phyloP scores from a whole-genome alignment of 1,140 invertebrate species.

The Penaeus indicus region DNA sequence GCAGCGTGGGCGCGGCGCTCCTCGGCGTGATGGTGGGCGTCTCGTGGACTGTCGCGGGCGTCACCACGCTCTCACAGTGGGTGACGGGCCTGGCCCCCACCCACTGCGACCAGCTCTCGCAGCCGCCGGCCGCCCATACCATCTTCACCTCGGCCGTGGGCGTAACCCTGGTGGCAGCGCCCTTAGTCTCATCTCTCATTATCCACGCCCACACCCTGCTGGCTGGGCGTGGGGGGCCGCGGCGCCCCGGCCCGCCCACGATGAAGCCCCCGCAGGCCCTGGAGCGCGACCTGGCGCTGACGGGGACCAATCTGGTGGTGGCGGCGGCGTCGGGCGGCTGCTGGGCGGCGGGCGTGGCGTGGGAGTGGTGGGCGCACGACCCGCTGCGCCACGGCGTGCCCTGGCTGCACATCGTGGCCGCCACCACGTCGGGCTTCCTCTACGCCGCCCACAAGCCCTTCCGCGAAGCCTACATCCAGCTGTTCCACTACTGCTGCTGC shows the following conservation, averaged over 20 bases:
- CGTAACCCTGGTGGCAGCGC: constrained; percentile 71
- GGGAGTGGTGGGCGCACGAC: constrained; percentile 61
- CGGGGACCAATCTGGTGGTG: constrained; percentile 64
- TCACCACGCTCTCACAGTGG: constrained; percentile 63
- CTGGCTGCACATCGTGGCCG: constrained; percentile 59
- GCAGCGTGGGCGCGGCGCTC: constrained; percentile 73
- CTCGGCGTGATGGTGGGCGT: constrained; percentile 60
- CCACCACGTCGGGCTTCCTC: constrained; percentile 59
- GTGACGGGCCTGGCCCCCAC: constrained; percentile 62
- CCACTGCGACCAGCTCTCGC: constrained; percentile 70
- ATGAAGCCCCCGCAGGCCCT: constrained; percentile 56
- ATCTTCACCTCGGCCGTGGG: constrained; percentile 72
- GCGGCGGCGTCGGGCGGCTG: constrained; percentile 56
- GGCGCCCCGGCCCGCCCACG: constrained; percentile 51
- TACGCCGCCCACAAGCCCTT: constrained; percentile 66
- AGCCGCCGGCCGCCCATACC: constrained; percentile 72
- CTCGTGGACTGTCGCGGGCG: constrained; percentile 66
- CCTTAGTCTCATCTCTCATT: constrained; percentile 72
- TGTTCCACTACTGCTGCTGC: constrained; percentile 87
- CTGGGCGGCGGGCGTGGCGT: constrained; percentile 62
- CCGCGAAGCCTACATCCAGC: constrained; percentile 81
- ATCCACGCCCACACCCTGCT: constrained; percentile 63
- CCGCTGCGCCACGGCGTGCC: constrained; percentile 32
- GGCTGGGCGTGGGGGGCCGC: constrained; percentile 45
- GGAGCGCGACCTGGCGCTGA: constrained; percentile 56